Evolutionary conservation across 2,888 invertebrate genomes (phyloP).

Genomic region (Ashinkailepas kermadecensis): DNA sequence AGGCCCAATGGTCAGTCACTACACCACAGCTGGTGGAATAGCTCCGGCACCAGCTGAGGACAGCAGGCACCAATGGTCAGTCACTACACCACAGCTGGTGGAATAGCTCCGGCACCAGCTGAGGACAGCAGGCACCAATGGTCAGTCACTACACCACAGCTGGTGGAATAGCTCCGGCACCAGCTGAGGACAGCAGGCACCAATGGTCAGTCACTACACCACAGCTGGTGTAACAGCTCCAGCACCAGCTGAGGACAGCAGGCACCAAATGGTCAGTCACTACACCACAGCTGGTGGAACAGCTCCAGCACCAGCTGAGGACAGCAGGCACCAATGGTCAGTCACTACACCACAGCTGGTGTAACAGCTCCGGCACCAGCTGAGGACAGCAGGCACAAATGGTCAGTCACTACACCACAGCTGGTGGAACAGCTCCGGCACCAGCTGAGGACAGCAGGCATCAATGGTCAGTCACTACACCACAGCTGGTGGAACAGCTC

Average conservation of each 20-base stretch:
- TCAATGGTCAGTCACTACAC: constrained; percentile 49
- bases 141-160: constrained; percentile 50
- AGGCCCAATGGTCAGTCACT: constrained; percentile 49
- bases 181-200: no score
- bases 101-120: no score
- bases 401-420: no score
- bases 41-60: constrained; percentile 46
- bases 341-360: constrained; percentile 49
- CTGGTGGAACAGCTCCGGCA: no score
- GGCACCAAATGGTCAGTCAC: constrained; percentile 49
- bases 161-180: constrained; percentile 49
- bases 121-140: constrained; percentile 42
- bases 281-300: constrained; percentile 48
- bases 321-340: constrained; percentile 45
- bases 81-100: no score
- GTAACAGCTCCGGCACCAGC: constrained; percentile 49
- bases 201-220: no score
- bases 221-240: no score
- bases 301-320: constrained; percentile 47
- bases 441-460: constrained; percentile 40
- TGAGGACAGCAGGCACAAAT: no score
- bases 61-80: no score
- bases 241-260: no score
- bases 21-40: constrained; percentile 49
- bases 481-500: constrained; percentile 49